Evolutionary conservation across 2,797 vertebrate species (phyloP).

Genomic region (Odontamblyopus rebecca): DNA sequence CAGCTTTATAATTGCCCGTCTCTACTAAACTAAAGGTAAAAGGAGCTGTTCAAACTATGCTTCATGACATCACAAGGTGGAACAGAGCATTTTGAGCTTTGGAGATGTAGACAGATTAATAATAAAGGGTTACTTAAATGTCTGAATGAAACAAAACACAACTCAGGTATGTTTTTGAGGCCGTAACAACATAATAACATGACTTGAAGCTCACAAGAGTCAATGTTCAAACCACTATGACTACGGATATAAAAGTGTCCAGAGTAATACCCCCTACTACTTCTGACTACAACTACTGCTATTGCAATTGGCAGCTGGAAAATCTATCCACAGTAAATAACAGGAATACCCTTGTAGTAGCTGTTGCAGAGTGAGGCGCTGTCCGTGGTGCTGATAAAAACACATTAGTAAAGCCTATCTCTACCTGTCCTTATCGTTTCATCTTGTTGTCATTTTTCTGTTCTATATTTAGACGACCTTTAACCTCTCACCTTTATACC

Average conservation of each 20-base stretch:
- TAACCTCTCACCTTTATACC: not conserved
- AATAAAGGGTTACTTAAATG: no score
- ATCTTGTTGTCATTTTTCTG: not conserved
- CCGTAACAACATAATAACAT: no score
- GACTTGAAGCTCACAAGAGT: no score
- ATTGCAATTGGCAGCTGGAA: not conserved
- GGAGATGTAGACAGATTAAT: no score
- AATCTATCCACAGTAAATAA: not conserved
- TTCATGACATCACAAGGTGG: no score
- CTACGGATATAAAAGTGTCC: no score
- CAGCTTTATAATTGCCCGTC: no score
- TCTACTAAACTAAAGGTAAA: no score
- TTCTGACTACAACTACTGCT: not conserved
- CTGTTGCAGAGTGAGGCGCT: not conserved
- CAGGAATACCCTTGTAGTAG: not conserved
- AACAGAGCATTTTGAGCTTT: no score
- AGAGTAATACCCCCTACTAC: not conserved
- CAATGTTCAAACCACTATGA: not conserved
- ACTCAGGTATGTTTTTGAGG: no score
- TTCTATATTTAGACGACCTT: not conserved
- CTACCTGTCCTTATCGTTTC: constrained; percentile 7
- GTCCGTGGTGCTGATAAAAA: constrained; percentile 13
- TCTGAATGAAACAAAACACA: no score
- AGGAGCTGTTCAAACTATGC: no score
- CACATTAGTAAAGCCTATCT: constrained; percentile 1